These are phyloP conservation scores for Tinea semifulvella DNA, from an alignment of 2,888 invertebrate genomes.

Conservation along the genomic window DNA sequence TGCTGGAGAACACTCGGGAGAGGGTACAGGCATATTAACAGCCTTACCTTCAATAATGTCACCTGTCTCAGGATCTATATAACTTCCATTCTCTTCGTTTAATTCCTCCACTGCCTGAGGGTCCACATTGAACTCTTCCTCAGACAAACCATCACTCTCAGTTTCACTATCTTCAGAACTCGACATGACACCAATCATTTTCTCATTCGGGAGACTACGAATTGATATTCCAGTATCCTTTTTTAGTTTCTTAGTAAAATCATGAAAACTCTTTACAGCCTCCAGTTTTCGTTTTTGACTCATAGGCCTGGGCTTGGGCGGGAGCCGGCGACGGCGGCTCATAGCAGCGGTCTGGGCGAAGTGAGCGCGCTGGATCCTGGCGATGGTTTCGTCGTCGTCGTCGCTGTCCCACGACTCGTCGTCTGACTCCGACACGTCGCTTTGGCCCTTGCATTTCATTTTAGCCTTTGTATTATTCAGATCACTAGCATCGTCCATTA, in stretches of 20 bases:
- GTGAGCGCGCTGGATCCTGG: conserved; percentile 56
- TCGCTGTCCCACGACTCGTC: conserved; percentile 52
- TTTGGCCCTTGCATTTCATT: conserved; percentile 35
- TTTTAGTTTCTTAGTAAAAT: conserved; percentile 62
- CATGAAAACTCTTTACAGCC: conserved; percentile 58
- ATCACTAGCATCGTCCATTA: conserved; percentile 13
- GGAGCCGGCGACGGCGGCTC: conserved; percentile 43
- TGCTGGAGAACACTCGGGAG: conserved; percentile 17
- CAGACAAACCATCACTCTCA: conserved; percentile 55
- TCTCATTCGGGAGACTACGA: conserved; percentile 56
- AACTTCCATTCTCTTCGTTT: conserved; percentile 57
- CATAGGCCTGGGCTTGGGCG: conserved; percentile 47
- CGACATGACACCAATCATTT: conserved; percentile 57
- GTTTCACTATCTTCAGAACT: conserved; percentile 47
- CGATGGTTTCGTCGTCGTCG: conserved; percentile 58
- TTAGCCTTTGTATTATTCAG: conserved; percentile 26
- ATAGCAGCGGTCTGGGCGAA: conserved; percentile 56
- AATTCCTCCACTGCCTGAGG: conserved; percentile 54
- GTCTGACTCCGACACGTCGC: conserved; percentile 38
- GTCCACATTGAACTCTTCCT: conserved; percentile 58
- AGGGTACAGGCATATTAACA: conserved; percentile 21
- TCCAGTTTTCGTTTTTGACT: conserved; percentile 61
- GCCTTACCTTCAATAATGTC: conserved; percentile 42
- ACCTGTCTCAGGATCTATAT: conserved; percentile 60
- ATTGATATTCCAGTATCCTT: conserved; percentile 61